These are phyloP conservation scores for Chauna torquata DNA, from an alignment of 2,113 vertebrate genomes.

Conservation along the genomic window DNA sequence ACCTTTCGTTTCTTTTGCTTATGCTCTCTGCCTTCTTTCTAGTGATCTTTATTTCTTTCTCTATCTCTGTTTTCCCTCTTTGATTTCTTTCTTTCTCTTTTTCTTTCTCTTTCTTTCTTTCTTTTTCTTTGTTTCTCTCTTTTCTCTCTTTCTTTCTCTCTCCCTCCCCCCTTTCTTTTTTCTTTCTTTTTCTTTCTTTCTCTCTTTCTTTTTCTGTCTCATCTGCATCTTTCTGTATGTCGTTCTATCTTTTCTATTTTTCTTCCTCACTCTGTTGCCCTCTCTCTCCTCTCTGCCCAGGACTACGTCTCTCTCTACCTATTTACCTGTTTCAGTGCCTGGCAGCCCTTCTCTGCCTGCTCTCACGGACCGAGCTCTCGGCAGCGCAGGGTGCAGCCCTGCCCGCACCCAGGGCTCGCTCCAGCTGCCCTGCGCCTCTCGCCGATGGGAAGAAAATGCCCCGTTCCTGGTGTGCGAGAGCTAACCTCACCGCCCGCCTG, in stretches of 20 bases:
- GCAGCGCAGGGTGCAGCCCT: too few species aligned
- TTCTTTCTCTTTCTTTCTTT: rapidly evolving
- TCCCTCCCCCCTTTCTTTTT: rapidly evolving
- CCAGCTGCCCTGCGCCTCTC: neutral
- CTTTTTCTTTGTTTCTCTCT: rapidly evolving
- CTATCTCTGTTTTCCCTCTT: neutral
- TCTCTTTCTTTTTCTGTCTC: rapidly evolving
- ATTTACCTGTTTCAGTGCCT: neutral
- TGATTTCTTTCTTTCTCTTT: rapidly evolving
- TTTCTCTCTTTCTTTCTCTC: rapidly evolving
- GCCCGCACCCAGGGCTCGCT: neutral
- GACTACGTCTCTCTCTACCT: too few species aligned
- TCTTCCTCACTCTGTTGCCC: neutral
- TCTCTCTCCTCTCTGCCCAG: neutral
- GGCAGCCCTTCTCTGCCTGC: neutral
- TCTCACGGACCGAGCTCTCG: neutral
- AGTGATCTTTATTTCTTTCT: neutral
- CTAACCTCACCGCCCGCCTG: neutral
- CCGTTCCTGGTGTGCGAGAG: neutral
- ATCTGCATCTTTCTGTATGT: neutral
- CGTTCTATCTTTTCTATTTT: neutral
- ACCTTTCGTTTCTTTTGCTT: neutral
- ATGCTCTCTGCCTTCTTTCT: neutral
- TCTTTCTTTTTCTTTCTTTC: rapidly evolving
- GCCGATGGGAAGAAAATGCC: neutral